Conservation (phyloP, 2,113 vertebrate genomes). For the Cyanoderma ruficeps region DNA sequence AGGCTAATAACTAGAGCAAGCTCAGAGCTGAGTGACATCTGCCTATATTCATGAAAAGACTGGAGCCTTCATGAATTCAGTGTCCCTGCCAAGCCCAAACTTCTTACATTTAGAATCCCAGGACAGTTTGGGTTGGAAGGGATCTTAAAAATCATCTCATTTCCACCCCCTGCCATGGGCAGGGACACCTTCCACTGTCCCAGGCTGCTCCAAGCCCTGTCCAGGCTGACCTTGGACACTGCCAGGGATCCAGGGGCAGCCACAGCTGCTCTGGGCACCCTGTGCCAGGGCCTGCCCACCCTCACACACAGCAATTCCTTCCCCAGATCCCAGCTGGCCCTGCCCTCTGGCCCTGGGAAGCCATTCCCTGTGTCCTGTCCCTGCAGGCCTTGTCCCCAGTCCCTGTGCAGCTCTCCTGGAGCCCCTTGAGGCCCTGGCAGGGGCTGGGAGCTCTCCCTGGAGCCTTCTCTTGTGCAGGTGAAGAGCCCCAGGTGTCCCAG, state of each 20-base stretch:
- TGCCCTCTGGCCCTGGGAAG: too few relatives aligned
- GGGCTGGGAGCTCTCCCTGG: too few relatives aligned
- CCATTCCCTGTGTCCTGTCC: too few relatives aligned
- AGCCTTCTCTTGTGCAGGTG: too few relatives aligned
- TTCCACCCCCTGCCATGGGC: not conserved
- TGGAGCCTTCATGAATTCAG: rapidly evolving
- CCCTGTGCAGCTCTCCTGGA: too few relatives aligned
- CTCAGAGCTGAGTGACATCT: not conserved
- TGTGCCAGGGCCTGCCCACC: not conserved
- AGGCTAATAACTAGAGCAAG: not conserved
- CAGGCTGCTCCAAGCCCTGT: rapidly evolving
- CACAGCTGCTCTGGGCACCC: not conserved
- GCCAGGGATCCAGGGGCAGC: not conserved
- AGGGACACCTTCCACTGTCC: not conserved
- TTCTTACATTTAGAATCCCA: not conserved
- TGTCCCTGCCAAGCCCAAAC: not conserved
- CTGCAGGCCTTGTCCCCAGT: too few relatives aligned
- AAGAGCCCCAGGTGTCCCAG: too few relatives aligned
- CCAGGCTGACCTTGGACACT: not conserved
- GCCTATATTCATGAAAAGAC: not conserved
- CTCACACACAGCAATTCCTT: not conserved
- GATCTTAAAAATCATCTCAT: rapidly evolving
- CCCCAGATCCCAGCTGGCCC: not conserved
- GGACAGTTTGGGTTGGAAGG: not conserved
- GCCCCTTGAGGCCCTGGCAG: too few relatives aligned